Percentiles rank a stretch among this genome's conserved stretches.
These are phyloP conservation scores for Coenonympha glycerion DNA, from an alignment of 2,888 invertebrate genomes.

Conservation along the genomic window DNA sequence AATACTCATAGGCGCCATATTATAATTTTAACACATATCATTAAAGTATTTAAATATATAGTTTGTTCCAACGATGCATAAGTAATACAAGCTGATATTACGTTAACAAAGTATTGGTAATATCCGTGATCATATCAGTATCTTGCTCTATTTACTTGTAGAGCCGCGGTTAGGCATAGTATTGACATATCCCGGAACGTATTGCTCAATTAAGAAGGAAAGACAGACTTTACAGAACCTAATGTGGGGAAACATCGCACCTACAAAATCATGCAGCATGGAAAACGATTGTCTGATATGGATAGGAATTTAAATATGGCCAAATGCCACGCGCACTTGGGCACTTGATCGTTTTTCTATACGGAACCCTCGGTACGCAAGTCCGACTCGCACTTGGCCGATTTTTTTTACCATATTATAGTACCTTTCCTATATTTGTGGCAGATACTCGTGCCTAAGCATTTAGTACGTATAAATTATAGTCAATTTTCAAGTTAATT, in stretches of 20 bases:
- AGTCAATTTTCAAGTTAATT: background rate
- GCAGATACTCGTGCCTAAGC: no score
- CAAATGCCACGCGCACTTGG: no score
- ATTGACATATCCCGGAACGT: constrained; percentile 3
- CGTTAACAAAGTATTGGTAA: background rate
- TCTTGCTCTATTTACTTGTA: background rate
- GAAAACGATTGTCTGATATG: background rate
- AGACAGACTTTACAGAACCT: background rate
- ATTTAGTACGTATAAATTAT: no score
- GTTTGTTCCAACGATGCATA: background rate
- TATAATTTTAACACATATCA: no score
- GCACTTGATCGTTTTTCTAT: no score
- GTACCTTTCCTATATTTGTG: no score
- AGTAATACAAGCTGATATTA: background rate
- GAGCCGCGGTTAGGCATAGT: background rate
- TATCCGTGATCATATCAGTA: background rate
- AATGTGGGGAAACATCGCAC: background rate
- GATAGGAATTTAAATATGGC: background rate
- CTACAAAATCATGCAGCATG: constrained; percentile 2
- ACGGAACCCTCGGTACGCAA: no score
- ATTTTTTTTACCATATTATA: no score
- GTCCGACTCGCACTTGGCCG: no score
- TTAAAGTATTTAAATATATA: no score
- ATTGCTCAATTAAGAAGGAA: background rate
- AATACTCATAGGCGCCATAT: no score